A percentile compares a stretch with the other conserved stretches of the same genome.
Conservation (phyloP, 2,888 invertebrate genomes). For the Malachius bipustulatus region DNA sequence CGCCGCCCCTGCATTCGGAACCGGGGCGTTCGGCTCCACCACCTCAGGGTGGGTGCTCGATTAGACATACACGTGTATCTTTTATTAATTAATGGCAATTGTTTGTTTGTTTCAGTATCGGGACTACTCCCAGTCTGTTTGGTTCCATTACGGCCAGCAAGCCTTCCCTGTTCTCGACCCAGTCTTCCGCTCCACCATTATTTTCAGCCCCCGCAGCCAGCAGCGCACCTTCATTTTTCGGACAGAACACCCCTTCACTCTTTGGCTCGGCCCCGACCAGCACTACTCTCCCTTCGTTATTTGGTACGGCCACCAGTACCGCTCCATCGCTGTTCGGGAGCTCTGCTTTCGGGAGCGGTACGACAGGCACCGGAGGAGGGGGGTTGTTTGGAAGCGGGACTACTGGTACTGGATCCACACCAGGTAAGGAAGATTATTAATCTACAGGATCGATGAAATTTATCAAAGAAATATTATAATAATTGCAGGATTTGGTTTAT, state of each 20-base stretch:
- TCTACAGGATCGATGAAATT: too few relatives aligned
- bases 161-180: conserved; percentile 25
- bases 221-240: too few relatives aligned
- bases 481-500: conserved; percentile 16
- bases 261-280: neutral
- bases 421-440: too few relatives aligned
- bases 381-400: conserved; percentile 1
- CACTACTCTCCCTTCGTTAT: conserved; percentile 28
- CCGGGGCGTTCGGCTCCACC: conserved; percentile 7
- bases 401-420: neutral
- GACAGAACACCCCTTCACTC: too few relatives aligned
- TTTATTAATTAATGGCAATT: conserved; percentile 12
- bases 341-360: conserved; percentile 10
- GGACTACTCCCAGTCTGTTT: conserved; percentile 43
- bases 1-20: conserved; percentile 20
- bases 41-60: too few relatives aligned
- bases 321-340: conserved; percentile 23
- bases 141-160: conserved; percentile 39
- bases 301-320: conserved; percentile 33
- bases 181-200: conserved; percentile 24
- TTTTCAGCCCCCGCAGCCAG: conserved; percentile 21
- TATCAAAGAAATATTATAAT: too few relatives aligned
- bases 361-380: conserved; percentile 11
- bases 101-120: conserved; percentile 26
- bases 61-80: conserved; percentile 26